Evolutionary conservation across 2,888 invertebrate genomes (phyloP).

Genomic region (Acutogordius australiensis): DNA sequence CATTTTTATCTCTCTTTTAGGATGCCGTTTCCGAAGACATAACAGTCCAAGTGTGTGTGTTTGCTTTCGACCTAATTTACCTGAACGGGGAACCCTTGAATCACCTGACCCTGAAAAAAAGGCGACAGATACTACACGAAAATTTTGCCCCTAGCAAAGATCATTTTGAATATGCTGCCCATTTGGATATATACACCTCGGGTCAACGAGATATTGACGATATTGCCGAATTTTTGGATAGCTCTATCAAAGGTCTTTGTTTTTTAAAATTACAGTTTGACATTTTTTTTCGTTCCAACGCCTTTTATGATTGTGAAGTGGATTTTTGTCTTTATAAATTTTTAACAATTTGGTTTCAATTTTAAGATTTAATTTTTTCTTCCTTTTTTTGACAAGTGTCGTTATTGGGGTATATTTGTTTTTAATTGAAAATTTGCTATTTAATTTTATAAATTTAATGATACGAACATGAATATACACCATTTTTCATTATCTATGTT

Average conservation of each 20-base stretch:
- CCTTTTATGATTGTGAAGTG: too few species aligned
- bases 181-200: conserved; percentile 35
- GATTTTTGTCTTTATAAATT: too few species aligned
- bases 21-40: conserved; percentile 44
- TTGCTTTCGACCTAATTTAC: conserved; percentile 74
- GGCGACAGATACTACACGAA: conserved; percentile 41
- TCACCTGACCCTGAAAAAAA: conserved; percentile 38
- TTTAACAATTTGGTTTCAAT: too few species aligned
- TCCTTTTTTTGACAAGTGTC: too few species aligned
- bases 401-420: too few species aligned
- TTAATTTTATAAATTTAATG: too few species aligned
- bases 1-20: conserved; percentile 27
- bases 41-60: conserved; percentile 67
- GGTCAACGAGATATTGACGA: conserved; percentile 42
- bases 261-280: too few species aligned
- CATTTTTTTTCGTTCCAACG: too few species aligned
- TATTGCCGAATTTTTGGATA: conserved; percentile 68
- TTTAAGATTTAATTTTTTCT: too few species aligned
- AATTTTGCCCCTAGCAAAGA: conserved; percentile 39
- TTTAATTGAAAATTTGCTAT: too few species aligned
- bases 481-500: too few species aligned
- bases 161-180: conserved; percentile 57
- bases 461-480: too few species aligned
- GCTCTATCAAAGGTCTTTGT: conserved; percentile 57
- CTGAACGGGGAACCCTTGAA: conserved; percentile 61